Evolutionary conservation across 2,113 vertebrate genomes (phyloP).

Genomic region (Anolis sagrei): DNA sequence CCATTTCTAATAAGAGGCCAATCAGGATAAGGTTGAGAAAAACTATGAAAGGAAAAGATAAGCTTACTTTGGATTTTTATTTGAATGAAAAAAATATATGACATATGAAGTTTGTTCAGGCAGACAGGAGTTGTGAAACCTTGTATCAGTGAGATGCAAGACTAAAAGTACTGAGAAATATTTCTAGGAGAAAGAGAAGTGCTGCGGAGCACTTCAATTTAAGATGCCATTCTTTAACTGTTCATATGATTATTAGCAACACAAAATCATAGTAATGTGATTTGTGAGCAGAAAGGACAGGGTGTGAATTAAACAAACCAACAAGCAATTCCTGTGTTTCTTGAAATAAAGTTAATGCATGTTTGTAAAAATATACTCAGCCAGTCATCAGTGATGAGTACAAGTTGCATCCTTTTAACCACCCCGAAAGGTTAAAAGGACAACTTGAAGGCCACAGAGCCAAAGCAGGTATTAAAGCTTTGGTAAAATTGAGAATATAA

Average conservation of each 20-base stretch:
- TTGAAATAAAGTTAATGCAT: background rate
- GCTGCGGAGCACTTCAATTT: background rate
- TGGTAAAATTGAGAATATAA: too few species aligned
- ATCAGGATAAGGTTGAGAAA: slow-evolving; percentile 18
- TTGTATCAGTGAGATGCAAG: slow-evolving; percentile 48
- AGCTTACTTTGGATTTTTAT: slow-evolving; percentile 45
- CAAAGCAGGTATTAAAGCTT: too few species aligned
- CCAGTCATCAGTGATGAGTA: background rate
- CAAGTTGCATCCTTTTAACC: too few species aligned
- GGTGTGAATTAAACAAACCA: too few species aligned
- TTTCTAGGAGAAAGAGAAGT: slow-evolving; percentile 8
- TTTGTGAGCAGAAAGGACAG: too few species aligned
- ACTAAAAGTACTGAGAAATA: slow-evolving; percentile 46
- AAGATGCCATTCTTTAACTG: background rate
- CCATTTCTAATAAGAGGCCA: background rate
- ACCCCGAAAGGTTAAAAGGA: too few species aligned
- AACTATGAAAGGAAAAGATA: slow-evolving; percentile 39
- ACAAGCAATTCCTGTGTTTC: background rate
- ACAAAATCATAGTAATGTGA: background rate
- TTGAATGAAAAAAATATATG: slow-evolving; percentile 27
- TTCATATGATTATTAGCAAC: background rate
- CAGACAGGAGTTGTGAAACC: background rate
- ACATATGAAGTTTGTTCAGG: slow-evolving; percentile 50
- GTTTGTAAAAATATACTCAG: background rate
- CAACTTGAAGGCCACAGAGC: too few species aligned